A percentile compares a stretch with the other conserved stretches of the same genome.
Evolutionary conservation across 1,140 invertebrate species (phyloP).

Genomic region (Mactra quadrangularis): DNA sequence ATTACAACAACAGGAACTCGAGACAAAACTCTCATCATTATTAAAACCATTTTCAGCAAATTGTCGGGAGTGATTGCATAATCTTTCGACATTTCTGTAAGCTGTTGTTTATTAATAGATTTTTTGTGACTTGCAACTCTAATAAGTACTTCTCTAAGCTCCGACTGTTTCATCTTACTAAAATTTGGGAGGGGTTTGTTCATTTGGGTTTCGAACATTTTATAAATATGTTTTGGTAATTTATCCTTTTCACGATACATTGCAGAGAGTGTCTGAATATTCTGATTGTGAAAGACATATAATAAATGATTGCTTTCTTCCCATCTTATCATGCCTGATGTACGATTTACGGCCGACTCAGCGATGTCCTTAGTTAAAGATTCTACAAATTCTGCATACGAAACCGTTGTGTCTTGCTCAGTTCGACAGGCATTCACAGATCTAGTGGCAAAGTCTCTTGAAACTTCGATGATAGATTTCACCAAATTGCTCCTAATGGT

Average conservation of each 20-base stretch:
- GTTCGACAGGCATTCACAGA: constrained; percentile 66
- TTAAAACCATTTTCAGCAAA: constrained; percentile 72
- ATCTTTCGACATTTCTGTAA: constrained; percentile 25
- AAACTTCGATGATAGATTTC: constrained; percentile 56
- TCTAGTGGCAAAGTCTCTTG: constrained; percentile 66
- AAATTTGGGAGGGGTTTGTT: constrained; percentile 60
- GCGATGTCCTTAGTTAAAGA: neutral
- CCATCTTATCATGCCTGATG: constrained; percentile 68
- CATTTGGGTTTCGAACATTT: constrained; percentile 69
- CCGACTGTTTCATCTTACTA: constrained; percentile 21
- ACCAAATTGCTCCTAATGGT: constrained; percentile 63
- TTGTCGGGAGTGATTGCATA: constrained; percentile 74
- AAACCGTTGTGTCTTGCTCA: constrained; percentile 42
- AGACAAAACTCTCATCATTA: constrained; percentile 63
- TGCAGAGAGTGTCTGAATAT: constrained; percentile 67
- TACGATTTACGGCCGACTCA: constrained; percentile 9
- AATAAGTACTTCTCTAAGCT: constrained; percentile 59
- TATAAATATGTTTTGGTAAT: constrained; percentile 63
- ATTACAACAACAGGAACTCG: constrained; percentile 77
- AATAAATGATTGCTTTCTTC: constrained; percentile 71
- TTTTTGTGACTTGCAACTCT: constrained; percentile 50
- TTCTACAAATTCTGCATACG: neutral
- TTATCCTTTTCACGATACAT: constrained; percentile 60
- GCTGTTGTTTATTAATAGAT: neutral
- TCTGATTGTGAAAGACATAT: constrained; percentile 65